Conservation (phyloP, 2,888 invertebrate species). For the Spilarctia lutea region DNA sequence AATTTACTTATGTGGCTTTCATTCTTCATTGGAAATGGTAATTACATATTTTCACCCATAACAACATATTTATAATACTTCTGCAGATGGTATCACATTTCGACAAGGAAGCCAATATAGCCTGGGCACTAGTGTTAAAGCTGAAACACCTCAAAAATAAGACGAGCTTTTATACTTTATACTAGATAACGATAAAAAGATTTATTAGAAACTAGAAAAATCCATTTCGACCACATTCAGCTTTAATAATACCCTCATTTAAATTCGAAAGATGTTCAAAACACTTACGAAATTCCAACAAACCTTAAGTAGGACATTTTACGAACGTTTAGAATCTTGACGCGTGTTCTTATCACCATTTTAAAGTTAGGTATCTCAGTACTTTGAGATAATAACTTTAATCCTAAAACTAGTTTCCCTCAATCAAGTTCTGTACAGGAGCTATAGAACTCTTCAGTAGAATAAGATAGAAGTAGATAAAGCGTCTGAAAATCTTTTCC, state of each 20-base stretch:
- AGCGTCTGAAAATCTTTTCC: background rate
- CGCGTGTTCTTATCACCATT: background rate
- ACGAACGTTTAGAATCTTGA: background rate
- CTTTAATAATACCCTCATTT: background rate
- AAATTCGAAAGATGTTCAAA: background rate
- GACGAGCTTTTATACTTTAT: too few species aligned
- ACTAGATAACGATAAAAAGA: too few species aligned
- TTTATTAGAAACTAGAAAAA: too few species aligned
- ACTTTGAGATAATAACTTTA: background rate
- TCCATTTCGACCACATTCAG: background rate
- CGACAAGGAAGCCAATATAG: too few species aligned
- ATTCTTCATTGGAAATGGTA: conserved; percentile 92
- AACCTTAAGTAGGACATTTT: background rate
- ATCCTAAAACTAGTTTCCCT: background rate
- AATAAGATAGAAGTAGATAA: background rate
- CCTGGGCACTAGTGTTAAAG: too few species aligned
- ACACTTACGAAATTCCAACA: background rate
- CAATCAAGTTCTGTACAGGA: background rate
- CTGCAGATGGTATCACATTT: background rate
- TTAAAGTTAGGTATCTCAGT: too few species aligned
- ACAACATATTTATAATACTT: too few species aligned
- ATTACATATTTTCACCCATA: conserved; percentile 22
- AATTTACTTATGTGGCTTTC: conserved; percentile 95
- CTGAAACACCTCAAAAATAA: too few species aligned
- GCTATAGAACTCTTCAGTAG: background rate